These are phyloP conservation scores for Danio choprae DNA, from an alignment of 2,797 vertebrate genomes.

Conservation along the genomic window DNA sequence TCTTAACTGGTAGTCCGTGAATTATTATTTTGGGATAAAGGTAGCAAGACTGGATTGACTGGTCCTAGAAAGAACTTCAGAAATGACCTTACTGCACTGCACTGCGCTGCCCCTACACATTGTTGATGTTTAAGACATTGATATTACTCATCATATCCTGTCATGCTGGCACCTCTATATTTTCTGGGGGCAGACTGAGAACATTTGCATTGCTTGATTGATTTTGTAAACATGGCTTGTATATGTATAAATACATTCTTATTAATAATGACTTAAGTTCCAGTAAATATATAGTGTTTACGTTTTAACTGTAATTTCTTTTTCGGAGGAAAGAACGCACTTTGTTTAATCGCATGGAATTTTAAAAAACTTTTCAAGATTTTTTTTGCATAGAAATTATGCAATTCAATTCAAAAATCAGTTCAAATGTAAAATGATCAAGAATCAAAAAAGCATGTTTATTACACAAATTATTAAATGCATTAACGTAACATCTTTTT, in stretches of 20 bases:
- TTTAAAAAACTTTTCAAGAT: too few relatives aligned
- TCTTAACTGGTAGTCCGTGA: neutral
- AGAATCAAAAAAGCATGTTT: neutral
- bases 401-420: neutral
- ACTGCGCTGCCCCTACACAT: constrained; percentile 43
- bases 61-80: constrained; percentile 15
- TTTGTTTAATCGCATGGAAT: too few relatives aligned
- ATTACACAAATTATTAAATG: too few relatives aligned
- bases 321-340: neutral
- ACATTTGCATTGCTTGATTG: constrained; percentile 25
- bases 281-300: neutral
- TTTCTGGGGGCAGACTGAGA: constrained; percentile 21
- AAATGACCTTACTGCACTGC: neutral
- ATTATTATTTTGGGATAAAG: constrained; percentile 4
- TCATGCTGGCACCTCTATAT: constrained; percentile 26
- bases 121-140: constrained; percentile 39
- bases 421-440: neutral
- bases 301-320: neutral
- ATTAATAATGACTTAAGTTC: neutral
- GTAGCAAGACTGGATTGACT: constrained; percentile 11
- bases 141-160: constrained; percentile 30
- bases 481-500: too few relatives aligned
- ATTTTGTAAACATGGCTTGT: neutral
- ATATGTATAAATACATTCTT: neutral
- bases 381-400: too few relatives aligned